Evolutionary conservation across 2,797 vertebrate species (phyloP), one percentile per base, ranked within the genome.

Genomic region (Bryconaethiops microstoma): DNA sequence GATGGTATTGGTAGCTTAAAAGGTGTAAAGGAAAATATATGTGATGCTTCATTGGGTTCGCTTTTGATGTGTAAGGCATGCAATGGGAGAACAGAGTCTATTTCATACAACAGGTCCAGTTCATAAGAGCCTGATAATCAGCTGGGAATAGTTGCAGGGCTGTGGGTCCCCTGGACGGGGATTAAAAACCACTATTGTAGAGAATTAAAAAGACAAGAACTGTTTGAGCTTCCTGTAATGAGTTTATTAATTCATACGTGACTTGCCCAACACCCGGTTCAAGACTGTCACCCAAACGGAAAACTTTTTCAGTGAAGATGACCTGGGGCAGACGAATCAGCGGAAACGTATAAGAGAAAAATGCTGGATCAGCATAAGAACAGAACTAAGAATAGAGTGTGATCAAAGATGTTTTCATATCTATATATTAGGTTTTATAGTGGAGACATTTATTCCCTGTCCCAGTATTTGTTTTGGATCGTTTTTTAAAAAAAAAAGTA

Each of bases 341-440:
- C 40, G 69, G 79, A 82, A 76, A 79, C 25, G 69, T 68, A 78
- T 78, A 39, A 73, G 48, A 70, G 57, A 48, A 80, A 62, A 82
- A 48, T 23, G 54, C 76, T 72, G 78, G 82, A 55, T 87, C 83
- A 83, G 86, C 86, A 82, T 29, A 54, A 62, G 16, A 9, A 75
- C 68, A 78, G 13, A 70, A 63, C 74, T n/a, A 73, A 79, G 25
- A 70, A 67, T 21, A 23, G 2, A 48, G n/a, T 63, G 3, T 17
- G 2, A 13, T 74, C 25, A 50, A 23, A 40, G 6, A 21, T 9
- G 25, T 79, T 76, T 16, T 57, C 4, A 42, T 45, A 13, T 67
- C 13, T n/a, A 16, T 7, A 39, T 9, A 13, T 21, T 0, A 7
- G 5, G 10, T 62, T 2, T 69, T 72, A 21, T 1, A 17, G 23